phyloP scores from a whole-genome alignment of 2,797 vertebrate species.

The Gobionotothen gibberifrons region DNA sequence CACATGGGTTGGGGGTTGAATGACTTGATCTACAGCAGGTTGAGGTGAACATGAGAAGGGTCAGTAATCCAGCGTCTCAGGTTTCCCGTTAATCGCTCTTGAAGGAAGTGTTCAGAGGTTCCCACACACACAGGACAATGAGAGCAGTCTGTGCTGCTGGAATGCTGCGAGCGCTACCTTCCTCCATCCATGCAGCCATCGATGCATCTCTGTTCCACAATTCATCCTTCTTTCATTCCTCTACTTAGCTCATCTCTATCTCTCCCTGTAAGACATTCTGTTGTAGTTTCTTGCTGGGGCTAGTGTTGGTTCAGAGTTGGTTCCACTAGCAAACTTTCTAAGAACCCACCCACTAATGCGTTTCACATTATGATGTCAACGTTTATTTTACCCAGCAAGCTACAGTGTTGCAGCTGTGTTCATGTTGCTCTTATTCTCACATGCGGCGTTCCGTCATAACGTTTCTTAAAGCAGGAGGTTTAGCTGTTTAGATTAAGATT shows the following conservation, averaged over 20 bases:
- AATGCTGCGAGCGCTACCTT: slow-evolving; percentile 70
- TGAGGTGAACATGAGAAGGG: slow-evolving; percentile 74
- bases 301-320: no score
- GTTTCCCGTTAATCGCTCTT: slow-evolving; percentile 85
- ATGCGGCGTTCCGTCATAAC: no score
- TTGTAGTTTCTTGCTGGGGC: no score
- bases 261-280: neutral
- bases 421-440: no score
- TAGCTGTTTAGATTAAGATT: no score
- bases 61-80: slow-evolving; percentile 79
- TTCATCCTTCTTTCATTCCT: slow-evolving; percentile 21
- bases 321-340: no score
- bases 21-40: slow-evolving; percentile 67
- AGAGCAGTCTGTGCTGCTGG: slow-evolving; percentile 84
- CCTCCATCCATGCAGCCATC: slow-evolving; percentile 44
- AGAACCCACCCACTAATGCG: no score
- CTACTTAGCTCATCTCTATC: slow-evolving; percentile 16
- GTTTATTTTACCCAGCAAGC: no score
- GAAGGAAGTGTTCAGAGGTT: slow-evolving; percentile 89
- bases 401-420: no score
- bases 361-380: no score
- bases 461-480: no score
- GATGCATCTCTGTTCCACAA: slow-evolving; percentile 35
- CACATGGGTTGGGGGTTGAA: slow-evolving; percentile 50
- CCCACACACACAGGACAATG: slow-evolving; percentile 90